phyloP scores from a whole-genome alignment of 2,797 vertebrate genomes.

The Rallus crepitans region DNA sequence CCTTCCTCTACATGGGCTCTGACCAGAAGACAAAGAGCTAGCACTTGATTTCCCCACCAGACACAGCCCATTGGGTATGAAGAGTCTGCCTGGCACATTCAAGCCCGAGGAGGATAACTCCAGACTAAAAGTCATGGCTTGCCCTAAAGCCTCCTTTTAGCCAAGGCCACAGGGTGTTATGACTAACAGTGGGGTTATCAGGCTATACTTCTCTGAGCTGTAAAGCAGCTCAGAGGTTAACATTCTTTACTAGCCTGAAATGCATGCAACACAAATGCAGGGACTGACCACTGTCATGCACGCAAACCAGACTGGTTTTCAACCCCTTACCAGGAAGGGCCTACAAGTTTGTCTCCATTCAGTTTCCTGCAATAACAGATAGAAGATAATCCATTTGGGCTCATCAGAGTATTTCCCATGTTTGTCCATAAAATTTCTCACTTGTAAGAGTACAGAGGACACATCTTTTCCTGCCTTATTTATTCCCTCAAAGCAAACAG shows the following conservation, averaged over 20 bases:
- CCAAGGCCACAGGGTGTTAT: neutral
- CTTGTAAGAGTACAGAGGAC: neutral
- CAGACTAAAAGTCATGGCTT: neutral
- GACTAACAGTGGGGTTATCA: neutral
- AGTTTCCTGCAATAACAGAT: neutral
- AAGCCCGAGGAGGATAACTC: neutral
- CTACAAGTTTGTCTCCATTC: neutral
- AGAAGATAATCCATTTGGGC: neutral
- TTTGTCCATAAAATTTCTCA: neutral
- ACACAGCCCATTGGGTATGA: neutral
- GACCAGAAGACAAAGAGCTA: neutral
- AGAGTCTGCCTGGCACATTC: neutral
- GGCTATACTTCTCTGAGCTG: neutral
- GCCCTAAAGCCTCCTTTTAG: neutral
- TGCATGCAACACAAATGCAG: neutral
- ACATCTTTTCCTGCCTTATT: neutral
- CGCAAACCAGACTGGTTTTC: neutral
- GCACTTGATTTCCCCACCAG: neutral
- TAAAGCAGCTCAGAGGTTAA: neutral
- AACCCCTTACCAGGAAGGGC: neutral
- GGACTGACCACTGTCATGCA: neutral
- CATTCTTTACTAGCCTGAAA: neutral
- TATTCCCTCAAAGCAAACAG: neutral
- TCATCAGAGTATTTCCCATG: neutral
- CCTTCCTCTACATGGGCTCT: neutral